Evolutionary conservation across 2,888 invertebrate species (phyloP), one percentile per base, ranked within the genome.

Genomic region (Saturnia japonica): DNA sequence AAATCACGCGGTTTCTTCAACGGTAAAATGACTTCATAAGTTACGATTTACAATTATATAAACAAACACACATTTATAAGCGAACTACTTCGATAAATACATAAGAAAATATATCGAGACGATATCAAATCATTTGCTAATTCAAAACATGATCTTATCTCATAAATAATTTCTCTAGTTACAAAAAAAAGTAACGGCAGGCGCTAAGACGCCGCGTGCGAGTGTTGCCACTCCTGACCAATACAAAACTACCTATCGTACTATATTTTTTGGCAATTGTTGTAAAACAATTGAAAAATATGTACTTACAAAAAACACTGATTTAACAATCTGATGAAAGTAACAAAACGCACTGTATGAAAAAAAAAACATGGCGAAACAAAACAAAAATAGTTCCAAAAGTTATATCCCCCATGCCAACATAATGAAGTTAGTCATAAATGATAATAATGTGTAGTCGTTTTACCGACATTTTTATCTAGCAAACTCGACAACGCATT

Each of bases 91-190:
- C 84, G 90, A 93, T 93, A 93, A 93, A 94, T 93, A 94, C 90
- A 89, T 93, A 93, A 88, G 91, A 93, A 94, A 93, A 93, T 93
- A 93, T 90, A 91, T 82, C 89, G 90, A 64, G 64, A 88, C 87
- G 84, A 84, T 84, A 83, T 87, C 83, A 80, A 85, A 84, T 86
- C 85, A 87, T 90, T 89, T 88, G 83, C 91, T 91, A 90, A 85
- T 85, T 83, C 87, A 87, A 89, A 89, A 87, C 89, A 91, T 89
- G 88, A 89, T 90, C 93, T 92, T 93, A 93, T 88, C 85, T 91
- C 90, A 94, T 94, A 94, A 93, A 94, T 94, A 94, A 93, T 92
- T 94, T 93, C 87, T 91, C 94, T 94, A 91, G 87, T 90, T 91
- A 94, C 93, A 93, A 92, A 91, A 91, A 92, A 91, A 91, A 85